Conservation (phyloP, 2,888 invertebrate species). For the Dynastes maya region DNA sequence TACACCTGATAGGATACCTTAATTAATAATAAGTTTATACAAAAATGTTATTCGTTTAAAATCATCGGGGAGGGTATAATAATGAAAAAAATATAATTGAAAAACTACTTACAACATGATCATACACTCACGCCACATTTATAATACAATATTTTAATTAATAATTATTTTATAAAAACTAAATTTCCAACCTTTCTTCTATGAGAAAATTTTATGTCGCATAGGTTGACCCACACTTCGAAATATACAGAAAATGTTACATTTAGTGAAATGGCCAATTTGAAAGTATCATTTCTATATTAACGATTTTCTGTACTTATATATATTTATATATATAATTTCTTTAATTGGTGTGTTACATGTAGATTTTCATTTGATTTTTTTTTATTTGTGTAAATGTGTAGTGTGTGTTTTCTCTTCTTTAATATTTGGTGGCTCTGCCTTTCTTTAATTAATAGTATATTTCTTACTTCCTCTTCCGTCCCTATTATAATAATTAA, state of each 20-base stretch:
- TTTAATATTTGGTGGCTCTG: background rate
- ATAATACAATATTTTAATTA: background rate
- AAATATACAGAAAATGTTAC: too few species aligned
- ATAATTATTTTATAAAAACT: conserved; percentile 32
- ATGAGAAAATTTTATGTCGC: background rate
- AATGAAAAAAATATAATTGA: background rate
- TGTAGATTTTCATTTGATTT: too few species aligned
- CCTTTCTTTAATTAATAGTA: too few species aligned
- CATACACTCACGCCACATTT: conserved; percentile 19
- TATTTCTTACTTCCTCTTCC: conserved; percentile 1
- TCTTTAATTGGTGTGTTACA: too few species aligned
- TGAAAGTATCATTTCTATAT: too few species aligned
- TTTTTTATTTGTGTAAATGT: too few species aligned
- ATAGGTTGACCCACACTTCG: too few species aligned
- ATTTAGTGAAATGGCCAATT: too few species aligned
- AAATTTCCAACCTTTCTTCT: conserved; percentile 24
- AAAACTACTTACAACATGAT: conserved; percentile 14
- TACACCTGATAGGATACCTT: background rate
- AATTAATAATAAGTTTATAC: background rate
- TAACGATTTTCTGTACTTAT: too few species aligned
- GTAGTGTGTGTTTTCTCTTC: background rate
- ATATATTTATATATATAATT: too few species aligned
- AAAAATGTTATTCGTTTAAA: background rate
- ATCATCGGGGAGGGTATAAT: background rate
- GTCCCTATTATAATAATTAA: background rate